Percentiles rank a stretch among this genome's conserved stretches.
These are phyloP conservation scores for Bambusicola thoracicus DNA, from an alignment of 2,113 vertebrate species.

Conservation along the genomic window DNA sequence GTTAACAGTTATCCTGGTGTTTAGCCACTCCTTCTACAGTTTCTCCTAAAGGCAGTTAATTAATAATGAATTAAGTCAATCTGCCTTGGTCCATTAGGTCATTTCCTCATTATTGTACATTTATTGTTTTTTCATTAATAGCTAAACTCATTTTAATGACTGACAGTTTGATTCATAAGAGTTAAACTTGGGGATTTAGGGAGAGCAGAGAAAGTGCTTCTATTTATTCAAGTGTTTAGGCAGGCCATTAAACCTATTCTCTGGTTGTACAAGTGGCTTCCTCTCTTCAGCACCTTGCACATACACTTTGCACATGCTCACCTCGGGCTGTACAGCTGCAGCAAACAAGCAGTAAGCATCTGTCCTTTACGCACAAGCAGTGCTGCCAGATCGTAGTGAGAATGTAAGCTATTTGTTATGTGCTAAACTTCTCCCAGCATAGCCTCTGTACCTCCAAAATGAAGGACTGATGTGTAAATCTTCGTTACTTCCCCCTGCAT, in stretches of 20 bases:
- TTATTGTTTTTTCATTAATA: conserved; percentile 66
- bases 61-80: conserved; percentile 68
- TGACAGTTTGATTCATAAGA: conserved; percentile 24
- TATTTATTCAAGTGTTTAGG: conserved; percentile 24
- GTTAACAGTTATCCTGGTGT: conserved; percentile 36
- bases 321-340: background rate
- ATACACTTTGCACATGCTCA: background rate
- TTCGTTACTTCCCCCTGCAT: background rate
- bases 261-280: background rate
- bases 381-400: background rate
- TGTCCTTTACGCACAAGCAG: background rate
- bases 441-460: background rate
- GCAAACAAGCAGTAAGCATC: background rate
- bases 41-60: conserved; percentile 57
- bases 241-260: background rate
- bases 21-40: conserved; percentile 2
- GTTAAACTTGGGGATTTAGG: background rate
- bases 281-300: conserved; percentile 1
- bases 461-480: background rate
- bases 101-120: conserved; percentile 61
- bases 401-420: background rate
- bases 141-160: conserved; percentile 47
- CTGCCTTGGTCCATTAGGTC: conserved; percentile 51
- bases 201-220: background rate
- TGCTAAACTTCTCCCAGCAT: background rate